Evolutionary conservation across 1,140 invertebrate species (phyloP), one percentile per base, ranked within the genome.

Genomic region (Muscidifurax raptorellus): DNA sequence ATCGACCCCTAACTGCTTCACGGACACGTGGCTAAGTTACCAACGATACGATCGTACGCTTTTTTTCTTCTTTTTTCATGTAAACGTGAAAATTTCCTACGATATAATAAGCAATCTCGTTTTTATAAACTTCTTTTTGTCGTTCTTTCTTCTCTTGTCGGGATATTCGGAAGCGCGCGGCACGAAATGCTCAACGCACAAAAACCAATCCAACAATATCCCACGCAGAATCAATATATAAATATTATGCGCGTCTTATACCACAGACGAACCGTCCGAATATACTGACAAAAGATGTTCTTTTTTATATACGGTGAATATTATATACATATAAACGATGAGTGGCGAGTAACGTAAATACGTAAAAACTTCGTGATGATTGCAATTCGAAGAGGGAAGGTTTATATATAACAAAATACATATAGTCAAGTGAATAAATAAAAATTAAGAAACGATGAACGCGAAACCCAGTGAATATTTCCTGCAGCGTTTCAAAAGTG

Each of bases 21-120:
- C 85, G 85, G 69, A 80, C 72, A 83, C 85, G 85, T 86, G 85
- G 85, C 81, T 83, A 75, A 86, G 85, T 86, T 86, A 86, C 85
- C 85, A 86, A 86, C 81, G 81, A 83, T 76, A 86, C 84, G 74
- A 85, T 85, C 84, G 84, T 85, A 82, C 80, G 66, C 84, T 85
- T 85, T 77, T 66, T 18, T 66, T 67, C 12, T 80, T 66, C 12
- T 64, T 74, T 80, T 83, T 79, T 82, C 74, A 40, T 67, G 22
- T 78, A 27, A 28, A 85, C 71, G 47, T n/a, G 47, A 59, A 84
- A 80, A 79, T 28, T 44, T 79, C 76, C 52, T 75, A 69, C 25
- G 12, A 80, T 27, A 74, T 25, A 47, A 74, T 25, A 47, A 84
- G 25, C 52, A 25, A 44, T 81, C 22, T 59, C 36, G 74, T 81